Evolutionary conservation across 2,113 vertebrate species (phyloP), one percentile per base, ranked within the genome.

Genomic region (Pseudorasbora parva): DNA sequence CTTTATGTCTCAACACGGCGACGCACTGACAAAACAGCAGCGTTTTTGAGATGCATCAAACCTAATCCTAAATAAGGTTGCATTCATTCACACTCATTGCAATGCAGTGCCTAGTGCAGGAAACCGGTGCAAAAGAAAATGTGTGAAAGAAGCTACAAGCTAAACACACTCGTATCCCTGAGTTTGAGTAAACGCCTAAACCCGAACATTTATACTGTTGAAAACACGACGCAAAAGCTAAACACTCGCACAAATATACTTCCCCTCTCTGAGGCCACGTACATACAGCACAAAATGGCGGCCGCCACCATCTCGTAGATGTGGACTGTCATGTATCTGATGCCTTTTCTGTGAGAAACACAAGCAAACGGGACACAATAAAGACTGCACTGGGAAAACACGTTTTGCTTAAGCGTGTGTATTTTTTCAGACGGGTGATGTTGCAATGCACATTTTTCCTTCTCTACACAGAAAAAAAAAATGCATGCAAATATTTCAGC

Each of bases 231-330:
- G 33, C 33, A n/a, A 69, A 45, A 5, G 41, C 23, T 51, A 72
- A 59, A 66, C 64, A 71, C 43, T 85, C 57, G 68, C 73, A 47
- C 59, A 30, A n/a, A 74, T 41, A 73, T 11, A 59, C 19, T 78
- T 82, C 66, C 30, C 37, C 43, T 71, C 71, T 30, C 41, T 54
- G 27, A 60, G 43, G 27, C 30, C 68, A 47, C 2, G 77, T 73
- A 82, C 59, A 75, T 71, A 82, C 59, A 77, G 83, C 90, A 90
- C 90, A 92, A 94, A 93, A 94, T 92, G 90, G 90, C 89, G 82
- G 75, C 87, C 86, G 84, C 90, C 90, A 84, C 88, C 87, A 90
- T 79, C 64, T 81, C 41, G 41, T 21, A 81, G 73, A 37, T 80
- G 80, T 19, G 12, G 41, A 25, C 19, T 23, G 73, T 56, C 47